Percentiles rank a stretch among this genome's conserved stretches.
These are phyloP conservation scores for rabbit (Oryctolagus cuniculus) DNA, from an alignment of 2,113 vertebrate genomes.

Conservation along the genomic window mOryCun1.1 NC_091434.1:112583501-112584000, in stretches of 20 bases:
- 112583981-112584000: neutral
- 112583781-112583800: neutral
- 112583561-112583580: neutral
- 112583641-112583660: neutral
- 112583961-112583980: neutral
- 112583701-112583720: neutral
- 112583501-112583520: slow-evolving; percentile 27
- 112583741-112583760: neutral
- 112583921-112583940: neutral
- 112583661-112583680: neutral
- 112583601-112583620: neutral
- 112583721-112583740: neutral
- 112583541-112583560: neutral
- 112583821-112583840: slow-evolving; percentile 3
- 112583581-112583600: slow-evolving; percentile 26
- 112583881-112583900: neutral
- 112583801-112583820: neutral
- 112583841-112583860: neutral
- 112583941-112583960: neutral
- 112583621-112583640: neutral
- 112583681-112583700: neutral
- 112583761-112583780: neutral
- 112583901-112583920: neutral
- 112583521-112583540: neutral
- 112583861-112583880: neutral